Conservation (phyloP, 2,797 vertebrate genomes). For the Borostomias antarcticus region DNA sequence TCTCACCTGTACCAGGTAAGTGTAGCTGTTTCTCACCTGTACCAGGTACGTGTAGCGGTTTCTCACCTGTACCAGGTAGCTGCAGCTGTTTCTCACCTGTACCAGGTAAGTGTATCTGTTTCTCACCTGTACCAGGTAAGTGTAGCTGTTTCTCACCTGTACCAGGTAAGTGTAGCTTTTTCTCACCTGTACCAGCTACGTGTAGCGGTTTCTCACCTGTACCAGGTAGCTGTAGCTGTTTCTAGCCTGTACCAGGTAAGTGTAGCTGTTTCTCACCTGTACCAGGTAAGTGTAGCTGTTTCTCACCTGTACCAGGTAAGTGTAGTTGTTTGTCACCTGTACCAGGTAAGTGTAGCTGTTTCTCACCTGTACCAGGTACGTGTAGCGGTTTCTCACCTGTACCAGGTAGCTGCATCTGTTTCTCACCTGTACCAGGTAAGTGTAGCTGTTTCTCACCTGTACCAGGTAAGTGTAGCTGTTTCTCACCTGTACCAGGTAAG, state of each 20-base stretch:
- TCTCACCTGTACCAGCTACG: slow-evolving; percentile 69
- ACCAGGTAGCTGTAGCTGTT: slow-evolving; percentile 69
- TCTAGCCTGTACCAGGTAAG: slow-evolving; percentile 71
- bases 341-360: slow-evolving; percentile 69
- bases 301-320: slow-evolving; percentile 70
- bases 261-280: slow-evolving; percentile 46
- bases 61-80: slow-evolving; percentile 70
- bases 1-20: slow-evolving; percentile 70
- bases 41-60: slow-evolving; percentile 69
- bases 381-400: slow-evolving; percentile 46
- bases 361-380: slow-evolving; percentile 70
- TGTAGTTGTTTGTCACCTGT: slow-evolving; percentile 46
- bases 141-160: slow-evolving; percentile 46
- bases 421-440: slow-evolving; percentile 70
- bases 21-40: slow-evolving; percentile 46
- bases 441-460: slow-evolving; percentile 46
- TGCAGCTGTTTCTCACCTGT: slow-evolving; percentile 46
- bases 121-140: slow-evolving; percentile 70
- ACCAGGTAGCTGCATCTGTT: slow-evolving; percentile 69
- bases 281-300: slow-evolving; percentile 69
- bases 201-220: slow-evolving; percentile 56
- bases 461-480: slow-evolving; percentile 69
- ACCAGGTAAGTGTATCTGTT: slow-evolving; percentile 69
- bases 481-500: slow-evolving; percentile 70
- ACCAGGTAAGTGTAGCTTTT: slow-evolving; percentile 69